These are phyloP conservation scores for Phycodurus eques DNA, from an alignment of 2,113 vertebrate species.

Conservation along the genomic window DNA sequence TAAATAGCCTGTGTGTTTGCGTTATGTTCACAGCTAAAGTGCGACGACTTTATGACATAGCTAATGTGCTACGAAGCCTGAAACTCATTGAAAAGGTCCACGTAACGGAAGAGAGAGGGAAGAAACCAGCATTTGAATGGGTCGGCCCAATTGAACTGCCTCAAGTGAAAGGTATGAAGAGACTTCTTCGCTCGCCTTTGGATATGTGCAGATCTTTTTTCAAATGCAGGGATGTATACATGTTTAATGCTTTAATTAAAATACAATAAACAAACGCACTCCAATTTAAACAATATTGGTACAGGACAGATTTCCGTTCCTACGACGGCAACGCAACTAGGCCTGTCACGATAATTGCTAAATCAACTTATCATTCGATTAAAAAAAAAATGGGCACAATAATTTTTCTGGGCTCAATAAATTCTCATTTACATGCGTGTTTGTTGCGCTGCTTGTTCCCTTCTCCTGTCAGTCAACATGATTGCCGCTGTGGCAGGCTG, in stretches of 20 bases:
- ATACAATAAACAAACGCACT: neutral
- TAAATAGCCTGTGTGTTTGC: neutral
- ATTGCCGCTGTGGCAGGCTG: too few relatives aligned
- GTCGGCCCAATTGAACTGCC: constrained; percentile 82
- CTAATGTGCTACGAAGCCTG: constrained; percentile 93
- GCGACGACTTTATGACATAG: constrained; percentile 92
- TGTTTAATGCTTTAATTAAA: neutral
- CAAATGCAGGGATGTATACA: neutral
- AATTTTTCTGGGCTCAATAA: too few relatives aligned
- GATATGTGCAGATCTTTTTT: neutral
- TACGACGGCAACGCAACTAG: too few relatives aligned
- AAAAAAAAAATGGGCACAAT: too few relatives aligned
- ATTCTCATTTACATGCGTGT: too few relatives aligned
- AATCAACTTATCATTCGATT: too few relatives aligned
- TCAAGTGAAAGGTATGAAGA: constrained; percentile 66
- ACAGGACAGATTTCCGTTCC: neutral
- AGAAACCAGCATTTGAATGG: constrained; percentile 98
- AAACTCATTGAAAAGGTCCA: constrained; percentile 95
- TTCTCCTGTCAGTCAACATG: too few relatives aligned
- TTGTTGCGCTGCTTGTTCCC: too few relatives aligned
- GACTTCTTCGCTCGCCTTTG: neutral
- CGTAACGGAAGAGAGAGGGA: constrained; percentile 84
- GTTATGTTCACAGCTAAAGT: constrained; percentile 83
- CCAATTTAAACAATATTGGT: neutral
- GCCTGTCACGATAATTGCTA: too few relatives aligned